These are phyloP conservation scores for Terebella lapidaria DNA, from an alignment of 2,888 invertebrate species.

Conservation along the genomic window DNA sequence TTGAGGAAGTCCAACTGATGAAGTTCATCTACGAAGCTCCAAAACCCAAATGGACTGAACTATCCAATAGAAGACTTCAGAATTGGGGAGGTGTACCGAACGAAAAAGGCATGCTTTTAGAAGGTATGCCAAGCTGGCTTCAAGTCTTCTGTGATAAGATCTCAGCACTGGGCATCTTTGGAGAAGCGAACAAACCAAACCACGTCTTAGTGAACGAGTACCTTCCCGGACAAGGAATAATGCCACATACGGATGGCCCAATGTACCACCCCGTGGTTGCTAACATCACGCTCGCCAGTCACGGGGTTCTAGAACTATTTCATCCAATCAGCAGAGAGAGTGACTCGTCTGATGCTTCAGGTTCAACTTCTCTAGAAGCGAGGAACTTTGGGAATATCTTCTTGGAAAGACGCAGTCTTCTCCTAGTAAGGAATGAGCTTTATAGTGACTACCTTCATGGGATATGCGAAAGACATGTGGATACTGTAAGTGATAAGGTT, in stretches of 20 bases:
- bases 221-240: constrained; percentile 85
- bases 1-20: constrained; percentile 63
- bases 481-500: constrained; percentile 58
- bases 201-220: constrained; percentile 96
- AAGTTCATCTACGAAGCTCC: constrained; percentile 74
- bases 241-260: constrained; percentile 95
- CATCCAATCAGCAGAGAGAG: constrained; percentile 23
- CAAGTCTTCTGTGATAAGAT: neutral
- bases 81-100: constrained; percentile 95
- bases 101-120: constrained; percentile 86
- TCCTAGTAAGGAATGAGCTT: constrained; percentile 76
- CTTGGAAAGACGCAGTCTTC: constrained; percentile 80
- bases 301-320: constrained; percentile 82
- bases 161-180: neutral
- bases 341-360: too few relatives aligned
- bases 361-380: constrained; percentile 39
- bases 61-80: constrained; percentile 85
- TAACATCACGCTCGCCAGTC: constrained; percentile 86
- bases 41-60: constrained; percentile 91
- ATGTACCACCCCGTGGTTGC: constrained; percentile 87
- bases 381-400: constrained; percentile 65
- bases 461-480: constrained; percentile 69
- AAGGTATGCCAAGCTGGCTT: constrained; percentile 55
- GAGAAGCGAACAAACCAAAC: constrained; percentile 65
- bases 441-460: constrained; percentile 82